Evolutionary conservation across 2,113 vertebrate genomes (phyloP), one percentile per base, ranked within the genome.

Genomic region (Rhadina sibilatrix): DNA sequence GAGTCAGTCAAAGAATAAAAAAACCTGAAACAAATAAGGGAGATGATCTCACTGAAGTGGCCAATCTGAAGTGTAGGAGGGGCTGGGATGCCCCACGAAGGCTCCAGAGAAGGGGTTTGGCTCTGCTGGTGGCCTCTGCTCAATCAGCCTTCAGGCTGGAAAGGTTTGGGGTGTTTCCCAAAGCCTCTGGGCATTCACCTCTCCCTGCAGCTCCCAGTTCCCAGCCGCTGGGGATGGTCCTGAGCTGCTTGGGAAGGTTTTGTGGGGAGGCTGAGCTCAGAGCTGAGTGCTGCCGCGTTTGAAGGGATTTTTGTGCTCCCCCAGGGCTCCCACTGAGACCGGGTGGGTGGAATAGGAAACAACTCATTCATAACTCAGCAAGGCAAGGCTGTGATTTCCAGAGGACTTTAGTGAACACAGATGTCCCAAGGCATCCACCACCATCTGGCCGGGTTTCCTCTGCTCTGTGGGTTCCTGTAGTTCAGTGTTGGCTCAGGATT

Each of bases 281-380:
- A 49, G 42, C 46, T 50, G 56, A 74, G 60, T 31, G 69, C 74
- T 91, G 77, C 74, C 25, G 0, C 12, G 0, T 16, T 35, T 35
- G 65, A 60, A 63, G 16, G 19, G 16, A 12, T 3, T 18, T 60
- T 90, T 61, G 42, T 71, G 75, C 69, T 91, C 82, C 74, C 92
- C 37, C 44, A 28, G 69, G 27, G 74, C 71, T 89, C 72, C 79
- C 49, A 22, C 1, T 35, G 78, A 52, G 53, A 27, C 50, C 6
- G 40, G 68, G 84, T 85, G 87, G 70, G 87, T 76, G 94, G 95
- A 89, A 90, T 38, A 90, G 72, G 94, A 96, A 94, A 83, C 69
- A 86, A 59, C 65, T 85, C 65, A 78, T 70, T 90, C 78, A 56
- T 53, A 65, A 69, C 77, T 87, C 60, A 90, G 82, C 71, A 46